Evolutionary conservation across 2,113 vertebrate species (phyloP), one percentile per base, ranked within the genome.

Genomic region (Podarcis cretensis): DNA sequence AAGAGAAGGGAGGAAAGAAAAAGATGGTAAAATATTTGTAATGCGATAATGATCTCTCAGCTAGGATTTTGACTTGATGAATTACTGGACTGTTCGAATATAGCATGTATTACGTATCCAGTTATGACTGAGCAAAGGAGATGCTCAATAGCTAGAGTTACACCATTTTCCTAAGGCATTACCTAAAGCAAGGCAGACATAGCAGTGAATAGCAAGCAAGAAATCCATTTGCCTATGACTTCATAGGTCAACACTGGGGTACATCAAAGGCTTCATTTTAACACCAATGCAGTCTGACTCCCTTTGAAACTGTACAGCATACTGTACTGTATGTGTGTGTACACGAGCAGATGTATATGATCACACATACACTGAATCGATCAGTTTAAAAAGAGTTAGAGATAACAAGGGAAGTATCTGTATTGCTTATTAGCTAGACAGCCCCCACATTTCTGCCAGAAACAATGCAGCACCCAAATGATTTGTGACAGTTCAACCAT

Each of bases 341-440:
- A 79, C 27, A 16, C n/a, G 3, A 16, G 27, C n/a, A 6, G 10
- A 54, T 54, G 5, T 57, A 7, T 30, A 71, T 14, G 2, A 48
- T 54, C 10, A 3, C 48, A 48, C 48, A 10, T 35, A 63, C 27
- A 37, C 4, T 40, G 85, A 87, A 87, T 87, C 1, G 91, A 90
- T 87, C 78, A 90, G 84, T 68, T 92, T 43, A 87, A 83, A 82
- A 85, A 86, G 88, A 92, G 81, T 73, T 25, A 85, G 85, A 86
- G 92, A 84, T 83, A 90, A 92, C 86, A 79, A 68, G 80, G 65
- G 30, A 81, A 78, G 48, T 27, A 20, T 74, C 40, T 81, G 59
- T 32, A 63, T 81, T 65, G n/a, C 59, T 54, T 84, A 54, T 74
- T 65, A 84, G 40, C 20, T 20, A 81, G n/a, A 27, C 57, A 73